Conservation (phyloP, 2,888 invertebrate genomes). For the Ditylenchus weischeri region DNA sequence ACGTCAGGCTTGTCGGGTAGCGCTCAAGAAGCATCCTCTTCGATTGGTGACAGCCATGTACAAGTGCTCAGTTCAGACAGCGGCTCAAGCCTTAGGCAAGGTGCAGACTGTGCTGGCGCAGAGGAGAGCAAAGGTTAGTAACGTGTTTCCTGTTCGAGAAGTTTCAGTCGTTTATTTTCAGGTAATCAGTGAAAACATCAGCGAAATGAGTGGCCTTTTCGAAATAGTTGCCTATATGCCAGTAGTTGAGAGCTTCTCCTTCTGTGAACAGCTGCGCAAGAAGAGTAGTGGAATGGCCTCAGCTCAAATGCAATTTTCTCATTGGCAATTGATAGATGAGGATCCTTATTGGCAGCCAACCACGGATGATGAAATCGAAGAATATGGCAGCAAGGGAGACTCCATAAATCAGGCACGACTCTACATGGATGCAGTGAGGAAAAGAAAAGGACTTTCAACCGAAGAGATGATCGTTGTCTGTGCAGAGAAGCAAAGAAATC, state of each 20-base stretch:
- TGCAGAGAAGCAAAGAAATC: constrained; percentile 94
- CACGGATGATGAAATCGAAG: constrained; percentile 85
- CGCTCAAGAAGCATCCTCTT: constrained; percentile 78
- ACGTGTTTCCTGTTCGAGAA: neutral
- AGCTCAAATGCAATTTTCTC: constrained; percentile 90
- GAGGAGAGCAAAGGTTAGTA: constrained; percentile 73
- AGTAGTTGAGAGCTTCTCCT: constrained; percentile 91
- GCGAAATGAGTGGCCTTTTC: constrained; percentile 82
- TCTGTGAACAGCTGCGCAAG: constrained; percentile 87
- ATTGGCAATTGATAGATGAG: constrained; percentile 77
- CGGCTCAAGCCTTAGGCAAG: constrained; percentile 81
- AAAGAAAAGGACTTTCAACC: constrained; percentile 74
- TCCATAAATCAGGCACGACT: constrained; percentile 71
- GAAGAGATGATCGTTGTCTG: constrained; percentile 90
- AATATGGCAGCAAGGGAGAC: constrained; percentile 89
- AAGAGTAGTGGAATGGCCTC: constrained; percentile 89
- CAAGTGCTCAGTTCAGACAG: constrained; percentile 75
- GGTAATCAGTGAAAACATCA: constrained; percentile 82
- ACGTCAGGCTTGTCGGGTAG: constrained; percentile 80
- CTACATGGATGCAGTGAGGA: constrained; percentile 85
- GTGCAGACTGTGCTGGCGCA: constrained; percentile 78
- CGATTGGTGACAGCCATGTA: constrained; percentile 94
- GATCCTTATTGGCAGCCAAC: constrained; percentile 94
- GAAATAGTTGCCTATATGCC: constrained; percentile 83
- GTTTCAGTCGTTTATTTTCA: constrained; percentile 18